phyloP scores from a whole-genome alignment of 1,140 invertebrate genomes.

The Tetraneura akinire region DNA sequence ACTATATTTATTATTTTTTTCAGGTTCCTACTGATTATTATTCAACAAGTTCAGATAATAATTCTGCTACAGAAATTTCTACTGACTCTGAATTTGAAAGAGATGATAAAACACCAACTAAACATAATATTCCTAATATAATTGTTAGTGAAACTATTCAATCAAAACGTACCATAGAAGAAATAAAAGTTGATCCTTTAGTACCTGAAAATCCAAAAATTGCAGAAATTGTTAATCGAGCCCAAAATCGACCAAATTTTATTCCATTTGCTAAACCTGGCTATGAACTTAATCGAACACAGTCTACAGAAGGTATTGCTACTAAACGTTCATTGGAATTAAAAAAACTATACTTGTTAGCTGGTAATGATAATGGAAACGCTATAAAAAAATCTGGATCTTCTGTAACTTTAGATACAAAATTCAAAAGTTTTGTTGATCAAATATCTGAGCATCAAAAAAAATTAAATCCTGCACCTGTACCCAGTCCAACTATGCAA shows the following conservation, averaged over 20 bases:
- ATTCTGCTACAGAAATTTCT: conserved; percentile 86
- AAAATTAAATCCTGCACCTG: conserved; percentile 75
- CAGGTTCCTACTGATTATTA: conserved; percentile 72
- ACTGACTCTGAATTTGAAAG: conserved; percentile 89
- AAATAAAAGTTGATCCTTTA: conserved; percentile 50
- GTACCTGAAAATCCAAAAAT: conserved; percentile 53
- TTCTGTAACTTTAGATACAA: conserved; percentile 78
- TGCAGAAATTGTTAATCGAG: conserved; percentile 46
- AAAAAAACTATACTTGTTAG: conserved; percentile 80
- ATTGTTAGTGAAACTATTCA: conserved; percentile 71
- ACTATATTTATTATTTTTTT: conserved; percentile 50
- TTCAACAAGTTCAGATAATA: conserved; percentile 61
- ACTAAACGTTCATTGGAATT: conserved; percentile 82
- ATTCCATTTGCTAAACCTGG: conserved; percentile 64
- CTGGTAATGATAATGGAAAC: conserved; percentile 65
- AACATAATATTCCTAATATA: conserved; percentile 65
- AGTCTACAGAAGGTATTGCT: conserved; percentile 81
- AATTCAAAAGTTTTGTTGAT: conserved; percentile 78
- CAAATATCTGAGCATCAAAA: conserved; percentile 88
- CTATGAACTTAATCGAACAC: conserved; percentile 76
- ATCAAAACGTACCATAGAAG: conserved; percentile 59
- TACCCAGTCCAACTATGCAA: conserved; percentile 75
- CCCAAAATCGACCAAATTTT: conserved; percentile 56
- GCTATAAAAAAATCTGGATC: conserved; percentile 81
- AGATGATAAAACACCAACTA: conserved; percentile 72